These are phyloP conservation scores for Coenobita brevimanus DNA, from an alignment of 1,140 invertebrate species.

Conservation along the genomic window DNA sequence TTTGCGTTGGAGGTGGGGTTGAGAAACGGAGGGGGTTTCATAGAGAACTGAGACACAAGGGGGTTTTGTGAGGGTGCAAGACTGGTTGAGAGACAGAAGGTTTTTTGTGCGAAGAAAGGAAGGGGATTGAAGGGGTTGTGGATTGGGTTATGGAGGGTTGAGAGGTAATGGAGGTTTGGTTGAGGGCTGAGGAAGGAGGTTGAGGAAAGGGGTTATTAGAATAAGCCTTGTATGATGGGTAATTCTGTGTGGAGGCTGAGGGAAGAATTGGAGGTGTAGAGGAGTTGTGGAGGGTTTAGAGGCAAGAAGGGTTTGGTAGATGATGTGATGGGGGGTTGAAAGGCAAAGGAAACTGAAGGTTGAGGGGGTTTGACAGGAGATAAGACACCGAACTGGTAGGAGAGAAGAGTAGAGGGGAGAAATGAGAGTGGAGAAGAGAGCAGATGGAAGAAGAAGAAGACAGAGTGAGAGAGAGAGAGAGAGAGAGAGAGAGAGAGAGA, in stretches of 20 bases:
- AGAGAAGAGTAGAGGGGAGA: neutral
- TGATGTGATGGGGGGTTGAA: neutral
- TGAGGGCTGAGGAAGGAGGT: too few species aligned
- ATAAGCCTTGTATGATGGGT: too few species aligned
- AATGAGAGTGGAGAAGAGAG: neutral
- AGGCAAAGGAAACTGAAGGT: neutral
- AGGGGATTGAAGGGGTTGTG: too few species aligned
- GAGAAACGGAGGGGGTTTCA: too few species aligned
- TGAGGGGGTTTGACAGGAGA: neutral
- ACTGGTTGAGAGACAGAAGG: too few species aligned
- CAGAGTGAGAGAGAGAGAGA: neutral
- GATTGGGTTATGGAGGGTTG: too few species aligned
- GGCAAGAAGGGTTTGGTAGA: neutral
- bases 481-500: slow-evolving; percentile 13
- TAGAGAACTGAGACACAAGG: too few species aligned
- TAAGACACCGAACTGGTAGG: neutral
- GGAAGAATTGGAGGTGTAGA: neutral
- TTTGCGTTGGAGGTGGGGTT: neutral
- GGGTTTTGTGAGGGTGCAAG: too few species aligned
- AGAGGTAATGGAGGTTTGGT: too few species aligned
- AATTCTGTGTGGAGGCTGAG: neutral
- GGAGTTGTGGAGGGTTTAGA: neutral
- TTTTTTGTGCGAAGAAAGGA: too few species aligned
- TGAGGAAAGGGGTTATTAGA: too few species aligned
- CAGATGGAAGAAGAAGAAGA: neutral